Conservation (phyloP, 2,888 invertebrate genomes). For the Mythimna pallens region DNA sequence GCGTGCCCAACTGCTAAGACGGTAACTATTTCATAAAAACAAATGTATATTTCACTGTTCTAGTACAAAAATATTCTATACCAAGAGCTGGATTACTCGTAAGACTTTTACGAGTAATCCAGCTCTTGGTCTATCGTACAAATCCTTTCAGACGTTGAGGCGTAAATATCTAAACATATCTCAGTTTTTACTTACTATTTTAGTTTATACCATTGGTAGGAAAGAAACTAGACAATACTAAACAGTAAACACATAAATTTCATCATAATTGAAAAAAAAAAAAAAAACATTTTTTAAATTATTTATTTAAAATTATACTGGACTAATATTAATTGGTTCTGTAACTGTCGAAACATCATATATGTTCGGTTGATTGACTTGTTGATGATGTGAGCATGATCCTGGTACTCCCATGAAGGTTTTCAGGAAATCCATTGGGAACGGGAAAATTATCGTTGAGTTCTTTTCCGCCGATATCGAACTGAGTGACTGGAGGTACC, state of each 20-base stretch:
- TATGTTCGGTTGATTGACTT: constrained; percentile 56
- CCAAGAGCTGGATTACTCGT: too few relatives aligned
- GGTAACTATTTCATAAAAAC: too few relatives aligned
- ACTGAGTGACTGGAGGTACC: constrained; percentile 97
- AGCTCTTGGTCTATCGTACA: not conserved
- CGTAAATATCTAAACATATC: too few relatives aligned
- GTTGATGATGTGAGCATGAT: constrained; percentile 67
- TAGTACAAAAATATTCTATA: not conserved
- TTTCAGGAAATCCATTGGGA: constrained; percentile 95
- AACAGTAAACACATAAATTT: too few relatives aligned
- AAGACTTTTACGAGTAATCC: too few relatives aligned
- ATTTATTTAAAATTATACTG: constrained; percentile 42
- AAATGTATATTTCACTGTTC: too few relatives aligned
- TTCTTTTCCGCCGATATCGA: constrained; percentile 98
- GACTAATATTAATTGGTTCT: constrained; percentile 48
- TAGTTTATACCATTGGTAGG: not conserved
- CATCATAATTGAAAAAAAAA: constrained; percentile 1
- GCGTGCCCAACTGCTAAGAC: not conserved
- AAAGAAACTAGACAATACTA: not conserved
- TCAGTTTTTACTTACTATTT: too few relatives aligned
- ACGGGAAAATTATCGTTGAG: constrained; percentile 98
- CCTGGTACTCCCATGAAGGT: constrained; percentile 82
- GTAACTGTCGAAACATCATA: constrained; percentile 24
- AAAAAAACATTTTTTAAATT: constrained; percentile 1
- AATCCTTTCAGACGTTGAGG: not conserved